phyloP scores from a whole-genome alignment of 2,888 invertebrate species.

The Smittia sp. region DNA sequence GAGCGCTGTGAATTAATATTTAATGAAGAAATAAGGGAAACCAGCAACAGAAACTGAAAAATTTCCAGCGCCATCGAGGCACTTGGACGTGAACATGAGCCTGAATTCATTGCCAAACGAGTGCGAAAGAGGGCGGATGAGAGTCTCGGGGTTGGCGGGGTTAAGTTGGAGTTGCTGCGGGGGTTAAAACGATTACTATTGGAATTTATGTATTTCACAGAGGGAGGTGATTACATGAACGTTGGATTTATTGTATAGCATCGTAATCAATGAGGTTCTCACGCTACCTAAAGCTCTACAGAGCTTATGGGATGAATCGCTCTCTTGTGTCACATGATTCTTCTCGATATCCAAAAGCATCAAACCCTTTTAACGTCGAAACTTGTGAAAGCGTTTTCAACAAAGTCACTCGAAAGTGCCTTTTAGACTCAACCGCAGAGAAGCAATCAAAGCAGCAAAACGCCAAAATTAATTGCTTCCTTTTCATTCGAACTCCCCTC shows the following conservation, averaged over 20 bases:
- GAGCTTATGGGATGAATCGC: not conserved
- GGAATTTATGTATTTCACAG: slow-evolving; percentile 8
- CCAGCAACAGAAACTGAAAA: not conserved
- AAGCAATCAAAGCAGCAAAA: not conserved
- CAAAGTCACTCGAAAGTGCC: not conserved
- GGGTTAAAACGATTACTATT: not conserved
- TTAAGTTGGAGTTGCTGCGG: not conserved
- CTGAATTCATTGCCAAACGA: not conserved
- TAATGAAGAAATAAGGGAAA: slow-evolving; percentile 33
- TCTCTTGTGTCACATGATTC: not conserved
- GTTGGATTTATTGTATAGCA: slow-evolving; percentile 1
- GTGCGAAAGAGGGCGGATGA: not conserved
- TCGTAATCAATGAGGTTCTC: slow-evolving; percentile 12
- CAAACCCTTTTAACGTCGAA: not conserved
- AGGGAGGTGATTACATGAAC: slow-evolving; percentile 13
- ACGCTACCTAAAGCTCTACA: not conserved
- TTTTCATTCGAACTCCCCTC: not conserved
- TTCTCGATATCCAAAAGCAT: not conserved
- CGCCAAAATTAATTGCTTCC: not conserved
- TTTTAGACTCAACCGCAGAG: not conserved
- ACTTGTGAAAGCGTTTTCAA: not conserved
- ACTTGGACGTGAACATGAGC: not conserved
- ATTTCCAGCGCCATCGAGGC: not conserved
- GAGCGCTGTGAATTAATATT: slow-evolving; percentile 31
- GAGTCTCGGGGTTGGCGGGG: not conserved